Base-by-base conservation (phyloP, 2,113 vertebrate species). In the Brienomyrus brachyistius region DNA sequence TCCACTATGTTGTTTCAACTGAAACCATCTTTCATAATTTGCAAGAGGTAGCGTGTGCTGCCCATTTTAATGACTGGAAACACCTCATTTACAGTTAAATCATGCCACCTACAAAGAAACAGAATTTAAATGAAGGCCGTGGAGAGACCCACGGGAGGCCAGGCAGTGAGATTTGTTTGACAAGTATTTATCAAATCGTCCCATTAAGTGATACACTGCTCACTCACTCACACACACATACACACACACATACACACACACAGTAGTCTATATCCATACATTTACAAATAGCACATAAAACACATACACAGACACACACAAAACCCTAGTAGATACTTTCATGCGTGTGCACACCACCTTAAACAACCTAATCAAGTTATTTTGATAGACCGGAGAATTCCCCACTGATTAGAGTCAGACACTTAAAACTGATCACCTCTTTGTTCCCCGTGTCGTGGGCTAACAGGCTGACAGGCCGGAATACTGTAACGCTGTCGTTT, bases 61-160 rank as follows among this genome's bases (percentile, higher is more conserved):
- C 89, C 89, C 91, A 92, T 90, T 89, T 89, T 90, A 90, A 93
- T 90, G 13, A 35, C 91, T 88, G 86, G 51, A 84, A 89, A 56
- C 86, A 59, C 90, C 92, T 91, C 51, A 92, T 94, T 92, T 91
- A 90, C 92, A 93, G 94, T 94, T 90, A 83, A 88, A 91, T 87
- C 87, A 91, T 89, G 91, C 91, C 62, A 88, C 90, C 92, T 91
- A 90, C 89, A 92, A 89, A 87, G 89, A 80, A 35, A 91, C 51
- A 88, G 89, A 88, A 90, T 91, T 91, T 90, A 90, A 31, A 80
- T 91, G 88, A 91, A 91, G 85, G 84, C 52, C 84, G 82, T 48
- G 17, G 51, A 88, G 74, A 77, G 89, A 74, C 89, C 88, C 54
- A 13, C 31, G 77, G 66, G 80, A 88, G 87, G 35, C 82, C 89